Percentiles rank a stretch among this genome's conserved stretches.
These are phyloP conservation scores for Diarsia dahlii DNA, from an alignment of 2,888 invertebrate species.

Conservation along the genomic window DNA sequence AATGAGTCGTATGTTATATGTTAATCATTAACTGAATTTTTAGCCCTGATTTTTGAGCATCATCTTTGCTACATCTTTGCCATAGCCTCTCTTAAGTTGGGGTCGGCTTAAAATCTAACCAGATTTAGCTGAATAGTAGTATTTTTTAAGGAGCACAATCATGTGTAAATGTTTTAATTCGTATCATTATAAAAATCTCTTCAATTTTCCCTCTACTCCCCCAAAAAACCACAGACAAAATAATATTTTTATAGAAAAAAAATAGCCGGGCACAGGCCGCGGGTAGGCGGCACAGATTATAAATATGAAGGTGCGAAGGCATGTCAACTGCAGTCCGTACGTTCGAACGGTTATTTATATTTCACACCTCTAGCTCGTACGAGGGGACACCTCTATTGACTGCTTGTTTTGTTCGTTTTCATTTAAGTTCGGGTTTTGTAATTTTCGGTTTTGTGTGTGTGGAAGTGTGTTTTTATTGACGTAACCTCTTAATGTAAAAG, in stretches of 20 bases:
- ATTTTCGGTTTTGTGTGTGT: conserved; percentile 7
- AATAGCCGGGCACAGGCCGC: conserved; percentile 49
- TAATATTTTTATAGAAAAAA: conserved; percentile 23
- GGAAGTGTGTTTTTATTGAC: not conserved
- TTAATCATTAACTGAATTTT: no score
- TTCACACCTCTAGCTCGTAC: conserved; percentile 68
- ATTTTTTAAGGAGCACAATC: no score
- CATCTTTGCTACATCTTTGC: no score
- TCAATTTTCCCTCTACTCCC: not conserved
- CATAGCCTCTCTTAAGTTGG: no score
- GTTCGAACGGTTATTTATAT: conserved; percentile 68
- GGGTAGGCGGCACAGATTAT: conserved; percentile 70
- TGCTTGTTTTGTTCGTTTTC: conserved; percentile 57
- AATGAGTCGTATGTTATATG: no score
- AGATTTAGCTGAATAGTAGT: no score
- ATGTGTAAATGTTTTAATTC: no score
- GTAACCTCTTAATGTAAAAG: no score
- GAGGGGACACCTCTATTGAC: conserved; percentile 68
- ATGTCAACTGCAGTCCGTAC: conserved; percentile 65
- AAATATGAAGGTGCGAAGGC: conserved; percentile 70
- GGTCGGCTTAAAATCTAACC: no score
- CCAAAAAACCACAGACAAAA: conserved; percentile 29
- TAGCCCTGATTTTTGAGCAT: no score
- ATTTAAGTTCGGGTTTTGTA: conserved; percentile 18
- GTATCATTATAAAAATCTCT: no score